Evolutionary conservation across 2,797 vertebrate species (phyloP), one percentile per base, ranked within the genome.

Genomic region (Otolemur crassicaudatus): DNA sequence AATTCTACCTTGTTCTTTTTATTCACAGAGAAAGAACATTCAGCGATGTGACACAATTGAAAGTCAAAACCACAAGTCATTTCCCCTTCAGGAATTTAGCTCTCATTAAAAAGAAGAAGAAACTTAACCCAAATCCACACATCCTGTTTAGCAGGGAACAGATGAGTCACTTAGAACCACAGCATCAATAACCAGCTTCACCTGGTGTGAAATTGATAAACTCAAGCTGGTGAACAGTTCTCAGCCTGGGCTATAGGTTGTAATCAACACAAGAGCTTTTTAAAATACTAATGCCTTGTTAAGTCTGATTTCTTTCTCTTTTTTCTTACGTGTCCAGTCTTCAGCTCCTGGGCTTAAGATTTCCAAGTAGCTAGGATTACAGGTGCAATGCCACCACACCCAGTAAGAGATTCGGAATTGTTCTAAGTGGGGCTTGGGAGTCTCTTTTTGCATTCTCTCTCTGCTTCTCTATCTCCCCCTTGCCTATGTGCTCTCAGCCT

Each of bases 41-140:
- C 17, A 87, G 17, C 77, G 60, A 89, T 69, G 20, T 61, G 69
- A 92, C 20, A 25, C n/a, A 89, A 9, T 79, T 87, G 65, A 88
- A 92, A 90, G 73, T 67, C 29, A 53, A 29, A 90, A 69, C 31
- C 29, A 58, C 83, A 92, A 91, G 34, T 92, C 20, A 67, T 95
- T 96, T 96, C 81, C 76, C 90, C 34, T 90, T 91, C 22, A 95
- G 37, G 75, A 69, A 73, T 94, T 93, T 96, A 95, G 6, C 87
- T 92, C 13, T 90, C 67, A 72, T 89, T 90, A 93, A 83, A 80
- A 94, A 94, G 92, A 87, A 77, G 61, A 94, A 95, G 91, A 84
- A 81, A 81, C 22, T 37, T n/a, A 86, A 49, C 29, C 67, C 3
- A 73, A 79, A 91, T 87, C 19, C 61, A 94, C 17, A 87, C 22